Evolutionary conservation across 2,113 vertebrate species (phyloP), one percentile per base, ranked within the genome.

Genomic region (Salvelinus namaycush): DNA sequence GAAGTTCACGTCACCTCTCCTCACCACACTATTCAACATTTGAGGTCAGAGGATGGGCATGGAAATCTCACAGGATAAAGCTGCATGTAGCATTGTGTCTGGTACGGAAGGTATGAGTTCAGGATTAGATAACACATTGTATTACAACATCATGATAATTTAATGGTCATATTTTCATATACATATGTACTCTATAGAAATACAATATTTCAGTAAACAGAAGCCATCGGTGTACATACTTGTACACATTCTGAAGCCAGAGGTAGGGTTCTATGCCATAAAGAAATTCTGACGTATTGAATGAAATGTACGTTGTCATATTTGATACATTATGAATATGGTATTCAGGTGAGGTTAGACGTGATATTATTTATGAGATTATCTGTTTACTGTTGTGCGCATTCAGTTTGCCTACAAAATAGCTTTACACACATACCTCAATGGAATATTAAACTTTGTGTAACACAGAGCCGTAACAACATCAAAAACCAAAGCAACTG

Each of bases 281-380:
- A 8, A 14, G 5, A 27, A 54, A 31, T 20, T 1, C 86, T 74
- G 87, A 89, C 79, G 80, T 80, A 88, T 88, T 88, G 6, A 34
- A 34, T 20, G 3, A 18, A 54, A 39, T 7, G 31, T n/a, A 39
- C 3, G 8, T n/a, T 8, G 18, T 34, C 20, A 39, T 68, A 20
- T 39, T 34, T 20, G 20, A 7, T 44, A 68, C n/a, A 62, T 24
- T n/a, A 22, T 11, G 59, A 62, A 9, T 62, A 57, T 14, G 54
- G 59, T 39, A 7, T 34, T 39, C 14, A 27, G 29, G 29, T 20
- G 18, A 68, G 27, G 20, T 68, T 34, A 39, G 66, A n/a, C 2
- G 6, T 12, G 31, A 11, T 44, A 9, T 26, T 34, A 31, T 31
- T 4, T 31, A 34, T 34, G 4, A 29, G 13, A 67, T 8, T 16